Conservation (phyloP, 2,113 vertebrate genomes). For the Elaphurus davidianus region DNA sequence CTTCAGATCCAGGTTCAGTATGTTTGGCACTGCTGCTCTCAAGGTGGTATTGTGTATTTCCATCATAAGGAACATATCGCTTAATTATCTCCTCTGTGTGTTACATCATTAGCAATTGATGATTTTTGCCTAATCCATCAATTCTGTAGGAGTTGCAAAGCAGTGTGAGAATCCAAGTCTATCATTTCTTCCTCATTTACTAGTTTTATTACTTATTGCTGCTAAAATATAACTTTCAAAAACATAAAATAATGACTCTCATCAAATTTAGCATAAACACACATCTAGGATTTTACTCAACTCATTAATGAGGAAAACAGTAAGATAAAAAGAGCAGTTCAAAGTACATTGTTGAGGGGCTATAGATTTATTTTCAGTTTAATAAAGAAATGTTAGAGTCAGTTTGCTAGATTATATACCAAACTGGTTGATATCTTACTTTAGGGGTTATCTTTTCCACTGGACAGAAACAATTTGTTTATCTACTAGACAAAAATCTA, state of each 20-base stretch:
- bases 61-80: not conserved
- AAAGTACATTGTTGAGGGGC: not conserved
- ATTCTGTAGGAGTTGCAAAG: not conserved
- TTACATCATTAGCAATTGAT: not conserved
- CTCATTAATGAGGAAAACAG: not conserved
- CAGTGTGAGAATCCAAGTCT: not conserved
- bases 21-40: not conserved
- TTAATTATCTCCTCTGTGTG: not conserved
- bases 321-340: not conserved
- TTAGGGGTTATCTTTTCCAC: not conserved
- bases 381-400: not conserved
- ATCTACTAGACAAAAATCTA: not conserved
- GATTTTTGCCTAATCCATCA: not conserved
- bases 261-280: not conserved
- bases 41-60: not conserved
- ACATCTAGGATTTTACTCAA: not conserved
- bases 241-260: not conserved
- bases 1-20: not conserved
- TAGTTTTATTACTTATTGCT: not conserved
- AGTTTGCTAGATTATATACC: not conserved
- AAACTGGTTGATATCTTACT: not conserved
- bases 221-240: slow-evolving; percentile 13
- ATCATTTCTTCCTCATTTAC: not conserved
- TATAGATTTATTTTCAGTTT: not conserved
- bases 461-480: not conserved